Evolutionary conservation across 2,797 vertebrate genomes (phyloP).

Genomic region (Chelmon rostratus): DNA sequence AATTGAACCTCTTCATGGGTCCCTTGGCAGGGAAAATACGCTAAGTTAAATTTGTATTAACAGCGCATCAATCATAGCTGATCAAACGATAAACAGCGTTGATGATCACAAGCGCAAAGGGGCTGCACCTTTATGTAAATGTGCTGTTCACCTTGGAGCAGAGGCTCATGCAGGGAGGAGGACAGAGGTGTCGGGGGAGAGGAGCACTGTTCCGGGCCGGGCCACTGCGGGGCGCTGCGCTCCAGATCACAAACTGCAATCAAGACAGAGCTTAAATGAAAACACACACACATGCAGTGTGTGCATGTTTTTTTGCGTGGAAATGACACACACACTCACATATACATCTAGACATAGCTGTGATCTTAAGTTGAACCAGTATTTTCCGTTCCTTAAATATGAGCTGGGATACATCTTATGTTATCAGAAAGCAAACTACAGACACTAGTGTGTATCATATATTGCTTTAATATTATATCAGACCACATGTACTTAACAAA

Average conservation of each 20-base stretch:
- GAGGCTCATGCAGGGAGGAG: slow-evolving; percentile 62
- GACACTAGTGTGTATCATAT: neutral
- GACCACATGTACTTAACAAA: too few species aligned
- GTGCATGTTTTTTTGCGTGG: slow-evolving; percentile 29
- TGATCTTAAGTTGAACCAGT: neutral
- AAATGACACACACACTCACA: slow-evolving; percentile 13
- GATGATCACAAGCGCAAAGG: slow-evolving; percentile 75
- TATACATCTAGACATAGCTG: slow-evolving; percentile 7
- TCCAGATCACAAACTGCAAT: slow-evolving; percentile 82
- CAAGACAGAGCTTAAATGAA: slow-evolving; percentile 7
- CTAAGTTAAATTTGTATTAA: slow-evolving; percentile 94
- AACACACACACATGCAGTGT: slow-evolving; percentile 38
- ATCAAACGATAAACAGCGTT: slow-evolving; percentile 93
- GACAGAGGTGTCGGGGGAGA: slow-evolving; percentile 55
- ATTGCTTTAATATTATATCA: neutral
- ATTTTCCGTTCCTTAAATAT: slow-evolving; percentile 2
- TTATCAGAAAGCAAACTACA: neutral
- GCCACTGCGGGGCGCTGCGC: slow-evolving; percentile 93
- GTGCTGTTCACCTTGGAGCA: slow-evolving; percentile 62
- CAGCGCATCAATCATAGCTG: slow-evolving; percentile 95
- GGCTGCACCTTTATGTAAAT: slow-evolving; percentile 87
- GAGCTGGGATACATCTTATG: neutral
- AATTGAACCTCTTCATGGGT: slow-evolving; percentile 97
- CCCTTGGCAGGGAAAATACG: slow-evolving; percentile 95
- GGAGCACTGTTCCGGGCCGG: slow-evolving; percentile 17